Conservation (phyloP, 1,140 invertebrate species). For the Polyergus mexicanus region DNA sequence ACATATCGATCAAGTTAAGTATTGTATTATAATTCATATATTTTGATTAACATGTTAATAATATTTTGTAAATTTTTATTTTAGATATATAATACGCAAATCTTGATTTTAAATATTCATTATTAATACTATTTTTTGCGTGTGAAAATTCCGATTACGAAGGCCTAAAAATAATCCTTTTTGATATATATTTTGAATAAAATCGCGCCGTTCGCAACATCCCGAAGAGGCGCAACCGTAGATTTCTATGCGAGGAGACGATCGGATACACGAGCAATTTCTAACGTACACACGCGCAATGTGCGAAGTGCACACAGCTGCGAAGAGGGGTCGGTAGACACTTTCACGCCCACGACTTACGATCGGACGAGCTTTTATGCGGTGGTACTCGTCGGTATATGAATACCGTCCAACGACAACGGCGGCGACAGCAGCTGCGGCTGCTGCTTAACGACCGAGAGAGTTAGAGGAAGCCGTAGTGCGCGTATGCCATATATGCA, state of each 20-base stretch:
- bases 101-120: too few relatives aligned
- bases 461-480: slow-evolving; percentile 54
- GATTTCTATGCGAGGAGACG: background rate
- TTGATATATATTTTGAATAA: background rate
- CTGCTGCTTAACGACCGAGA: slow-evolving; percentile 39
- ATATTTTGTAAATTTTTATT: too few relatives aligned
- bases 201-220: background rate
- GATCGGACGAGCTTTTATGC: slow-evolving; percentile 31
- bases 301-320: slow-evolving; percentile 3
- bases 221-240: background rate
- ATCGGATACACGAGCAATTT: background rate
- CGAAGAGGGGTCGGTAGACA: slow-evolving; percentile 8
- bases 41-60: too few relatives aligned
- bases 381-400: slow-evolving; percentile 21
- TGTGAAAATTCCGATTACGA: background rate
- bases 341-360: slow-evolving; percentile 57
- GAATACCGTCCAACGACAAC: slow-evolving; percentile 32
- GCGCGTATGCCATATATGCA: background rate
- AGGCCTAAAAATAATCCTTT: background rate
- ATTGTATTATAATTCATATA: too few relatives aligned
- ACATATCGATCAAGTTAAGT: too few relatives aligned
- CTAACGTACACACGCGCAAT: slow-evolving; percentile 10
- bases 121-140: background rate
- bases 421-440: slow-evolving; percentile 22
- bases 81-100: too few relatives aligned